Evolutionary conservation across 2,888 invertebrate genomes (phyloP), one percentile per base, ranked within the genome.

Genomic region (Macrophya annulata): DNA sequence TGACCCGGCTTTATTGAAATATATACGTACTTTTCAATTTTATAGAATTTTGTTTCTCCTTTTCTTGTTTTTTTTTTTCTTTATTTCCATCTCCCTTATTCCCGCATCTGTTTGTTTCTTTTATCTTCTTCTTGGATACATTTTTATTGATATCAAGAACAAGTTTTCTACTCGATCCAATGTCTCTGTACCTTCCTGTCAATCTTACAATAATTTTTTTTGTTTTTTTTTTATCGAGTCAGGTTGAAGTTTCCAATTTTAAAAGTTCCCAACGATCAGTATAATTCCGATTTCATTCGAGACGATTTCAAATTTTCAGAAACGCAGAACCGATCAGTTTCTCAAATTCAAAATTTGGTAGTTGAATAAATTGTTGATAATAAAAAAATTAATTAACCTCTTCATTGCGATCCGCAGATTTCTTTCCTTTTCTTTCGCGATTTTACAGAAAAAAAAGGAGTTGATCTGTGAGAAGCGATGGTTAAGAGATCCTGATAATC

Each of bases 1-100:
- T 88, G 86, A 87, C 88, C 85, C 85, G 84, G 87, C 86, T 87
- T 55, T 86, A 86, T 87, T 88, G 86, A 88, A 90, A 89, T 89
- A 87, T 88, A 86, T 84, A 84, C 86, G 87, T 87, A 88, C 87
- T 88, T 89, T 87, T 86, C 88, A 86, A 88, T 85, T 87, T 87
- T 85, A 87, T 88, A 86, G 86, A 86, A 87, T 88, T 87, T 88
- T 87, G 12, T 74, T 74, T 4, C 15, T 21, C 21, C n/a, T 17
- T 51, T 51, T 21, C 0, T n/a, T n/a, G n/a, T n/a, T 40, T 40
- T 72, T 72, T 17, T 0, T 45, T 43, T 21, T 4, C 45, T 21
- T 43, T 21, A 15, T 5, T 15, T 15, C 25, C 48, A 15, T 17
- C 8, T 6, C 9, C n/a, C 25, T 55, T 15, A 8, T 77, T 8